These are phyloP conservation scores for Pogonophryne albipinna DNA, from an alignment of 2,797 vertebrate genomes.

Conservation along the genomic window DNA sequence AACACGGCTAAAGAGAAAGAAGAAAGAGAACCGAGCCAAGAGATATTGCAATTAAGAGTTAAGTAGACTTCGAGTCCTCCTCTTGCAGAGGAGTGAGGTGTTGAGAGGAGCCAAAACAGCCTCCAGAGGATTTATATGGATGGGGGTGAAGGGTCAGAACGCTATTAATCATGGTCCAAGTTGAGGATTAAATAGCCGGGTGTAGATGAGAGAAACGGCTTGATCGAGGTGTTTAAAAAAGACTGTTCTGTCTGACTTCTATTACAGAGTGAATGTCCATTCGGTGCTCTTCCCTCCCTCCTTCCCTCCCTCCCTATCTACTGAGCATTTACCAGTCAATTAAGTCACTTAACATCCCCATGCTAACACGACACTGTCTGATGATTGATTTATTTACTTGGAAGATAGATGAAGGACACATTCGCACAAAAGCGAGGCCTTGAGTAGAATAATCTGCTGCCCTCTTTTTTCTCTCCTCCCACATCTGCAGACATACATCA, in stretches of 20 bases:
- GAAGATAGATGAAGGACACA: conserved; percentile 27
- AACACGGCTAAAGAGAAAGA: neutral
- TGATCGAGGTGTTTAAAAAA: conserved; percentile 79
- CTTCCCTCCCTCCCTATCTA: neutral
- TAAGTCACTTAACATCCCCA: conserved; percentile 49
- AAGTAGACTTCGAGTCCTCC: conserved; percentile 22
- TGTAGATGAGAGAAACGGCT: conserved; percentile 75
- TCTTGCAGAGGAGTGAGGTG: conserved; percentile 53
- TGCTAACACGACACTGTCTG: conserved; percentile 19
- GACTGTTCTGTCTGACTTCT: conserved; percentile 83
- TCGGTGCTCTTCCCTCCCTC: conserved; percentile 9
- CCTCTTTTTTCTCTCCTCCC: neutral
- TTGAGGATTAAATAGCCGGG: conserved; percentile 82
- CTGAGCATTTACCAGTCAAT: conserved; percentile 41
- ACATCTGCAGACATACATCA: conserved; percentile 18
- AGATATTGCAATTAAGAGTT: conserved; percentile 56
- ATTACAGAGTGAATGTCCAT: conserved; percentile 76
- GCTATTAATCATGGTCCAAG: conserved; percentile 84
- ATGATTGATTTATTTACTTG: conserved; percentile 36
- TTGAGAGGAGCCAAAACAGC: conserved; percentile 65
- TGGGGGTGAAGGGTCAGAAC: conserved; percentile 80
- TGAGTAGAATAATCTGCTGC: conserved; percentile 17
- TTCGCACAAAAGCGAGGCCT: conserved; percentile 13
- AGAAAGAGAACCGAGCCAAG: conserved; percentile 40
- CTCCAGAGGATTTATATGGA: conserved; percentile 78